Evolutionary conservation across 2,888 invertebrate species (phyloP), one percentile per base, ranked within the genome.

Genomic region (Tetranychus piercei): DNA sequence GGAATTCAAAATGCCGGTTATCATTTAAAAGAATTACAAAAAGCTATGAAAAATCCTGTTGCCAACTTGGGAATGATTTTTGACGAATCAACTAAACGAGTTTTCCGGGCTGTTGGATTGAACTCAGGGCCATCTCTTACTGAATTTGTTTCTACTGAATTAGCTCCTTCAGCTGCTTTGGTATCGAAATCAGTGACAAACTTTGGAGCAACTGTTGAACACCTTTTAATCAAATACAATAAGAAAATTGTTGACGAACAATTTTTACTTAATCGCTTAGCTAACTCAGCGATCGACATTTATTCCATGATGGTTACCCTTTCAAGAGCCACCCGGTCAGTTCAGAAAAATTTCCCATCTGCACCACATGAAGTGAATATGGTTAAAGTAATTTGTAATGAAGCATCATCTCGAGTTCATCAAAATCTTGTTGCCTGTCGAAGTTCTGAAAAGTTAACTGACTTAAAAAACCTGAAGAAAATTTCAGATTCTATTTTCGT

Each of bases 1-100:
- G 89, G 90, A 79, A 89, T 93, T 79, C 92, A 96, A 84, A 91
- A 90, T 85, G 95, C 95, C 70, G 97, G 97, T 72, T 87, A 90
- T 77, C 93, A 95, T 83, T 85, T 99, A 77, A 89, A 89, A 83
- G 94, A 96, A 83, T 83, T 96, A 76, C 94, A 94, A 84, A 90
- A 88, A 79, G 96, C 96, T 0, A 89, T 97, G 82, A 90, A 91
- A 83, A 92, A 93, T 84, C 96, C 96, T 5, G 85, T 92, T 0
- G 89, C 92, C 7, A 90, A 96, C 85, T 86, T 97, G 78, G 91
- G 94, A 20, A 85, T 95, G 34, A 89, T 97, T 79, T 88, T 95
- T 81, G 90, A 88, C 80, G 93, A 92, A 84, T 92, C 92, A 23
- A 88, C 90, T 0, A 89, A 88, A 79, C 86, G 92, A 80, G 90